Conservation (phyloP, 1,140 invertebrate genomes). For the Spodoptera litura region DNA sequence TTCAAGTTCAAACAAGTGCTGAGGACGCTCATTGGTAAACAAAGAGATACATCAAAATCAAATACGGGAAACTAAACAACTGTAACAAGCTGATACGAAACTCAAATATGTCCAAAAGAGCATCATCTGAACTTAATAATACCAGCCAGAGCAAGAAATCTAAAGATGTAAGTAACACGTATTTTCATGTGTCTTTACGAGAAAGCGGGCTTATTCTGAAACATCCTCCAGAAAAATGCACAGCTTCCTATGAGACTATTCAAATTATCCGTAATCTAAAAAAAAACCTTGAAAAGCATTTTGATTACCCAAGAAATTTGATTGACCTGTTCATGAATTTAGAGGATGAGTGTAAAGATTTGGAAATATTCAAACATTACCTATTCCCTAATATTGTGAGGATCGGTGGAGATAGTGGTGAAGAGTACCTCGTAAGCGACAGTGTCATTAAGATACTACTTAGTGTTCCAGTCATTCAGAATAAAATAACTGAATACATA, state of each 20-base stretch:
- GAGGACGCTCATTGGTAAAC: background rate
- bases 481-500: slow-evolving; percentile 74
- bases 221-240: slow-evolving; percentile 67
- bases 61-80: background rate
- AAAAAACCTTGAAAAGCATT: slow-evolving; percentile 76
- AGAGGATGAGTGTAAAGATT: slow-evolving; percentile 68
- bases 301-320: slow-evolving; percentile 78
- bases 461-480: slow-evolving; percentile 74
- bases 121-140: slow-evolving; percentile 49
- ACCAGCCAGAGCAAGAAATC: slow-evolving; percentile 56
- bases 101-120: slow-evolving; percentile 50
- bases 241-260: slow-evolving; percentile 65
- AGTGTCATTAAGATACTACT: slow-evolving; percentile 81
- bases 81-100: slow-evolving; percentile 42
- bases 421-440: slow-evolving; percentile 64
- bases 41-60: too few species aligned
- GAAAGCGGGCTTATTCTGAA: slow-evolving; percentile 74
- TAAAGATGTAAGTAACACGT: slow-evolving; percentile 57
- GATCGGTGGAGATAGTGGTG: slow-evolving; percentile 60
- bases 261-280: slow-evolving; percentile 76
- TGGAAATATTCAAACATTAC: slow-evolving; percentile 74
- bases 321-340: slow-evolving; percentile 72
- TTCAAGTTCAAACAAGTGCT: too few species aligned
- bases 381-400: slow-evolving; percentile 76
- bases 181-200: slow-evolving; percentile 63